Conservation (phyloP, 37 sponge, comb jelly and placozoan genomes). For the Chondrosia reniformis region DNA sequence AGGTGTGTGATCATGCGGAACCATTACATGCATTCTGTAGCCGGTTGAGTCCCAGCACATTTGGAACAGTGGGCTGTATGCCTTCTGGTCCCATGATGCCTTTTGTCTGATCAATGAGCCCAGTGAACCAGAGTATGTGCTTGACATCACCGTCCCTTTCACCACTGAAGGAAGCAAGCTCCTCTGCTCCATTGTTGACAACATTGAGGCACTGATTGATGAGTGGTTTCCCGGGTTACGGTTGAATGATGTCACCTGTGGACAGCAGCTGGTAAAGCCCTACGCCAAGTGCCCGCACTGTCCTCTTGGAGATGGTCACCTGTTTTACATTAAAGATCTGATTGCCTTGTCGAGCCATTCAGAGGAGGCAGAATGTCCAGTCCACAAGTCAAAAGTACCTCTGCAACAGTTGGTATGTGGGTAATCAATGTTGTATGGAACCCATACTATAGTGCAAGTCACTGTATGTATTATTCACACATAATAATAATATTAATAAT, state of each 20-base stretch:
- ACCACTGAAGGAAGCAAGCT: slow-evolving; percentile 31
- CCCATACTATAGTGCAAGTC: no score
- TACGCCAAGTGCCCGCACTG: slow-evolving; percentile 56
- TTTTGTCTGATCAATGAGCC: slow-evolving; percentile 44
- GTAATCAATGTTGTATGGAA: no score
- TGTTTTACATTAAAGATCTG: neutral
- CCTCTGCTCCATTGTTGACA: slow-evolving; percentile 61
- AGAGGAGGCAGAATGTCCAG: slow-evolving; percentile 36
- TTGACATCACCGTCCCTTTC: slow-evolving; percentile 57
- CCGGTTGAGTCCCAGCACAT: neutral
- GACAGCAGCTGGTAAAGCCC: slow-evolving; percentile 38
- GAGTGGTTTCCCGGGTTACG: slow-evolving; percentile 80
- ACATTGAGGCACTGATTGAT: slow-evolving; percentile 67
- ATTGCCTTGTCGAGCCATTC: neutral
- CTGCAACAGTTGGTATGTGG: slow-evolving; percentile 46
- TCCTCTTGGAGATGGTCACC: slow-evolving; percentile 16
- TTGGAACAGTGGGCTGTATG: slow-evolving; percentile 53
- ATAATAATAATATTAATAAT: no score
- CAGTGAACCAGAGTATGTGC: neutral
- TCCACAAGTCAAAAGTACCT: slow-evolving; percentile 38
- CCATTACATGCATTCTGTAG: neutral
- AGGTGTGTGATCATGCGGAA: neutral
- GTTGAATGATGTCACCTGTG: slow-evolving; percentile 25
- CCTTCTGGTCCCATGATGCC: slow-evolving; percentile 36
- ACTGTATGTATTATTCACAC: no score